Conservation (phyloP, 2,888 invertebrate species). For the Cordilura impudica region DNA sequence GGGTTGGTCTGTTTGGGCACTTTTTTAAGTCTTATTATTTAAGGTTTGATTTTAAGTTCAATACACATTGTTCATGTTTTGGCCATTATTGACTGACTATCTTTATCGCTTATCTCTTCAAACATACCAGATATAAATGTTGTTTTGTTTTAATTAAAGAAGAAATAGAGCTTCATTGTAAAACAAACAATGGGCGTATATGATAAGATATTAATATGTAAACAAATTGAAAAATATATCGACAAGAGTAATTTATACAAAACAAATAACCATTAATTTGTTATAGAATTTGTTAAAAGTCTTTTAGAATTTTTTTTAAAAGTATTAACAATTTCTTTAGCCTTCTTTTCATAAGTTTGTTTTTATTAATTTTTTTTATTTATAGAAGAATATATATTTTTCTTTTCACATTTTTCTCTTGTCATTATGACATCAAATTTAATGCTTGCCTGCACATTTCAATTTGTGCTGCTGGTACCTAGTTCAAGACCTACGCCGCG, state of each 20-base stretch:
- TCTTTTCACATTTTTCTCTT: slow-evolving; percentile 23
- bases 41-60: not conserved
- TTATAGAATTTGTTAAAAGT: not conserved
- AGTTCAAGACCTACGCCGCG: slow-evolving; percentile 1
- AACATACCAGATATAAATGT: not conserved
- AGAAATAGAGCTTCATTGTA: not conserved
- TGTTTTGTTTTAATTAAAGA: not conserved
- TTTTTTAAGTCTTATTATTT: not conserved
- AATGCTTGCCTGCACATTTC: slow-evolving; percentile 29
- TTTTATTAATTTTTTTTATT: too few relatives aligned
- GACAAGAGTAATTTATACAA: not conserved
- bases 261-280: not conserved
- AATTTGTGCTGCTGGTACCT: slow-evolving; percentile 37
- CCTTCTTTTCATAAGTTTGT: too few relatives aligned
- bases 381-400: too few relatives aligned
- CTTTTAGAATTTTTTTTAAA: too few relatives aligned
- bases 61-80: not conserved
- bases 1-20: not conserved
- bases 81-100: not conserved
- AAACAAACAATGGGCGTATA: not conserved
- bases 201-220: not conserved
- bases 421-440: slow-evolving; percentile 43
- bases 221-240: not conserved
- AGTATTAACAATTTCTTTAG: too few relatives aligned
- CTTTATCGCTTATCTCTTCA: not conserved